A percentile compares a stretch with the other conserved stretches of the same genome.
Evolutionary conservation across 2,113 vertebrate genomes (phyloP).

Genomic region (Cettia cetti): DNA sequence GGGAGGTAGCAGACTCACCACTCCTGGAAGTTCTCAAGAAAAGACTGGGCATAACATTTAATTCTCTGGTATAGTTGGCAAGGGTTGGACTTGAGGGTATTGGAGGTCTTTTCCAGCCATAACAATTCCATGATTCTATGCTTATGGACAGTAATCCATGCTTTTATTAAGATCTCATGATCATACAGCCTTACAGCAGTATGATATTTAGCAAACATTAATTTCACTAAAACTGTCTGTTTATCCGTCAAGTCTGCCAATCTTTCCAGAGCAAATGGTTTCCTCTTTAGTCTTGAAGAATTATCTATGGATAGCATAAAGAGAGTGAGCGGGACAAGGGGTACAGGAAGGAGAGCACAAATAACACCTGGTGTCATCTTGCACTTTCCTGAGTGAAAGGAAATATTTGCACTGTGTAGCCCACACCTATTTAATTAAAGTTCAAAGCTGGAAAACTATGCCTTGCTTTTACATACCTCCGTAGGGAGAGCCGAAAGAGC

Average conservation of each 20-base stretch:
- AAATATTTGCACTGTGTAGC: not conserved
- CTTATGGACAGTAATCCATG: not conserved
- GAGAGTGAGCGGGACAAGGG: rapidly evolving
- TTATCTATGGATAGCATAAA: not conserved
- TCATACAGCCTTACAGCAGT: not conserved
- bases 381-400: not conserved
- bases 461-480: not conserved
- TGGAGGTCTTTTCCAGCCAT: not conserved
- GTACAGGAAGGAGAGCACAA: not conserved
- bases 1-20: not conserved
- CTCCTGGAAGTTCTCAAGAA: not conserved
- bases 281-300: not conserved
- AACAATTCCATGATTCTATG: not conserved
- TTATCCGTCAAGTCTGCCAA: not conserved
- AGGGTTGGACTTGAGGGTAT: not conserved
- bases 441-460: not conserved
- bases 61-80: not conserved
- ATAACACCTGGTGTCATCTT: not conserved
- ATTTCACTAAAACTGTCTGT: not conserved
- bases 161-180: not conserved
- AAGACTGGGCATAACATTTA: not conserved
- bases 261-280: not conserved
- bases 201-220: not conserved
- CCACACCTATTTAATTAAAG: conserved; percentile 22
- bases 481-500: not conserved